Evolutionary conservation across 2,113 vertebrate species (phyloP).

Genomic region (Crotalus helleri): DNA sequence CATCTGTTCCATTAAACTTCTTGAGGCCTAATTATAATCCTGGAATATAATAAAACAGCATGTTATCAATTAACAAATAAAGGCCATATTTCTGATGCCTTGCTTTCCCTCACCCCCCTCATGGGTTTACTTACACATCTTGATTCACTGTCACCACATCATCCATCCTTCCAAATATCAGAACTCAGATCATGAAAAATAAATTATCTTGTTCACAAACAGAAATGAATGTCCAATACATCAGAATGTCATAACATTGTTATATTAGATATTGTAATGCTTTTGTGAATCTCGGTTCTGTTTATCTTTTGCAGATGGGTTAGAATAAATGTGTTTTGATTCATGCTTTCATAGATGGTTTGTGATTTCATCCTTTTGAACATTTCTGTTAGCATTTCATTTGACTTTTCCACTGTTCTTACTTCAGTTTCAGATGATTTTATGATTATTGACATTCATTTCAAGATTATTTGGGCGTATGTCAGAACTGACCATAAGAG

Average conservation of each 20-base stretch:
- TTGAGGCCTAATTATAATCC: constrained; percentile 22
- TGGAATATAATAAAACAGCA: constrained; percentile 21
- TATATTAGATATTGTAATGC: constrained; percentile 34
- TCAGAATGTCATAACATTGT: constrained; percentile 46
- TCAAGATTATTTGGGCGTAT: constrained; percentile 38
- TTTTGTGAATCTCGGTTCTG: constrained; percentile 50
- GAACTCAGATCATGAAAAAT: constrained; percentile 37
- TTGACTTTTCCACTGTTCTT: constrained; percentile 36
- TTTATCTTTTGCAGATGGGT: constrained; percentile 8
- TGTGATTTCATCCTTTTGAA: constrained; percentile 34
- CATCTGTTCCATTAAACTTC: neutral
- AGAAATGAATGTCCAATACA: constrained; percentile 32
- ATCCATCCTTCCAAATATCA: constrained; percentile 51
- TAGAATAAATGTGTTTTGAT: constrained; percentile 31
- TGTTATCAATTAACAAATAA: neutral
- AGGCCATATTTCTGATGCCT: neutral
- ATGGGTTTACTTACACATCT: constrained; percentile 39
- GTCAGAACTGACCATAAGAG: constrained; percentile 32
- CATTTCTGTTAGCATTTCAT: constrained; percentile 41
- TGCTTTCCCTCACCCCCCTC: constrained; percentile 17
- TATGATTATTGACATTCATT: constrained; percentile 47
- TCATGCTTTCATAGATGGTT: constrained; percentile 35
- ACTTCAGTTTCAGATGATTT: constrained; percentile 42
- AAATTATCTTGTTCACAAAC: constrained; percentile 52
- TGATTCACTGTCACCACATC: constrained; percentile 57